Conservation (phyloP, 2,888 invertebrate species). For the Coenonympha glycerion region DNA sequence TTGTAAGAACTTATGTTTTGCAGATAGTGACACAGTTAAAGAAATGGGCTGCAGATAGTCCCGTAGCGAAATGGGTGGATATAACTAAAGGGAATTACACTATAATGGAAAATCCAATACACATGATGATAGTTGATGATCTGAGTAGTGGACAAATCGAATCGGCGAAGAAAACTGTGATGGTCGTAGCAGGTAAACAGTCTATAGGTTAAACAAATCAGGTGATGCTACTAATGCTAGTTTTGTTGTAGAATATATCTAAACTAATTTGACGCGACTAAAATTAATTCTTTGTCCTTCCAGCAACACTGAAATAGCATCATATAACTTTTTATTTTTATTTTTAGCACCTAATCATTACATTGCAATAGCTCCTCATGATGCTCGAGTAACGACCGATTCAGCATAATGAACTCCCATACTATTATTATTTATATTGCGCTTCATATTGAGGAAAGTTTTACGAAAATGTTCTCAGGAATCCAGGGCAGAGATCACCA, state of each 20-base stretch:
- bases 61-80: conserved; percentile 57
- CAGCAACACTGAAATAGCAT: too few species aligned
- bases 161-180: conserved; percentile 61
- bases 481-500: conserved; percentile 67
- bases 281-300: too few species aligned
- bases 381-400: too few species aligned
- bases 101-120: conserved; percentile 65
- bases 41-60: conserved; percentile 60
- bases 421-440: too few species aligned
- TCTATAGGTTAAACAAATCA: background rate
- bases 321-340: too few species aligned
- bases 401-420: too few species aligned
- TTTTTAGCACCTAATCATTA: too few species aligned
- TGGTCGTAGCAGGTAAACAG: conserved; percentile 59
- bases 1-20: conserved; percentile 5
- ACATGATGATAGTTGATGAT: conserved; percentile 66
- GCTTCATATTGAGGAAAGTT: too few species aligned
- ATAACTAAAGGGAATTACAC: conserved; percentile 61
- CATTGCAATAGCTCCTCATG: too few species aligned
- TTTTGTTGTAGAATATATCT: too few species aligned
- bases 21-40: conserved; percentile 58
- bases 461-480: conserved; percentile 38
- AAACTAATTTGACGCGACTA: too few species aligned
- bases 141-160: conserved; percentile 63
- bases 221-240: background rate